Evolutionary conservation across 2,113 vertebrate genomes (phyloP), one percentile per base, ranked within the genome.

Genomic region (Microtus oregoni): DNA sequence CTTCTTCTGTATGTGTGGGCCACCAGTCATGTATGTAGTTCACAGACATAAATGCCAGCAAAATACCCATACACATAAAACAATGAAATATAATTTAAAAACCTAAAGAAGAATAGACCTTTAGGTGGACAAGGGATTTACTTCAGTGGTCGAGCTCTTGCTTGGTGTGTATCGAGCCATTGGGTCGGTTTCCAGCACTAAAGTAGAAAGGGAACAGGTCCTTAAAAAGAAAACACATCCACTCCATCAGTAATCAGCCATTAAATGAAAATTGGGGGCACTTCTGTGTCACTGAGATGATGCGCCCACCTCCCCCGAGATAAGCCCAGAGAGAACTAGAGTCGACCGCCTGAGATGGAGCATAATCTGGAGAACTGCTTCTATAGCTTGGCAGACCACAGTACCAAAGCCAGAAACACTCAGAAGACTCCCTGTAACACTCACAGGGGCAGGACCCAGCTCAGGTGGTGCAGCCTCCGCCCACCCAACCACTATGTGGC

Each of bases 241-340:
- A 72, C 12, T 95, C 47, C 44, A 13, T 73, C 58, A 58, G 19
- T 35, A 13, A 65, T 90, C 58, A n/a, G 0, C 92, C 68, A 44
- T 14, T 30, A 15, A 58, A 22, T 68, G 94, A 82, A 86, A 96
- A 61, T 38, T 47, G 6, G 2, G 92, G 91, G 5, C 90, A 20
- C n/a, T 92, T 85, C 95, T 97, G 86, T 86, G 92, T 92, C 90
- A 86, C 20, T 97, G 76, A 91, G 96, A 77, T 96, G 35, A 63
- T 82, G 65, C 20, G 4, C 12, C 12, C 32, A 61, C 35, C 32
- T n/a, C 35, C 72, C 75, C 63, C 92, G 81, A 97, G 90, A 96
- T 96, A 96, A 97, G 90, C 90, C 91, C 81, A 90, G 96, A 98
- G 97, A 94, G 65, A 78, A 63, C 75, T 15, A 0, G 81, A 73